Evolutionary conservation across 2,888 invertebrate species (phyloP).

Genomic region (Drosophila dives): DNA sequence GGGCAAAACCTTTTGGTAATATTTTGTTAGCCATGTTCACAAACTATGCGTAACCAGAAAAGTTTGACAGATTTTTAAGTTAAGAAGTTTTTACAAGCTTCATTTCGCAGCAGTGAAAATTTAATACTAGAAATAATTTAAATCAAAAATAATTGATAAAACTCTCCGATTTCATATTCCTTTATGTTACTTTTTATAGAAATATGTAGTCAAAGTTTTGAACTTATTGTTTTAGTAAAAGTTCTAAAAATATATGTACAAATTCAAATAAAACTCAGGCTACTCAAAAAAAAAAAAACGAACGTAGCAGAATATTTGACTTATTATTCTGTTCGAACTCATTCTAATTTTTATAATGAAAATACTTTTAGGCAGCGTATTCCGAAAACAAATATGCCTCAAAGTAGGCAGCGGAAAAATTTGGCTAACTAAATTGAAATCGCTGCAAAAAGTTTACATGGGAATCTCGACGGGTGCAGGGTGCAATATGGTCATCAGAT

Average conservation of each 20-base stretch:
- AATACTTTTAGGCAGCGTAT: background rate
- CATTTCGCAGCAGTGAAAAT: constrained; percentile 16
- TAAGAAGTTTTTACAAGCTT: constrained; percentile 44
- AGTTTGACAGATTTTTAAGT: constrained; percentile 46
- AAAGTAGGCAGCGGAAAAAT: constrained; percentile 8
- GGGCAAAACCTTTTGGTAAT: constrained; percentile 30
- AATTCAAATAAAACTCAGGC: background rate
- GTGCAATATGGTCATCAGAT: constrained; percentile 18
- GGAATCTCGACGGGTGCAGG: background rate
- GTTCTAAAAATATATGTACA: background rate
- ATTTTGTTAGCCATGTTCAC: constrained; percentile 23
- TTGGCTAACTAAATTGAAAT: constrained; percentile 42
- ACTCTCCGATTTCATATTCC: background rate
- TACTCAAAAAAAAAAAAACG: rapidly evolving
- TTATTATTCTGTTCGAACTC: background rate
- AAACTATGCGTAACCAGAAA: constrained; percentile 55
- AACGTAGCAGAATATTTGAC: no score
- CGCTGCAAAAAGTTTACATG: constrained; percentile 36
- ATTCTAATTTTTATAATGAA: background rate
- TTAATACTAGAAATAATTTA: background rate
- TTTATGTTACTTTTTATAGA: background rate
- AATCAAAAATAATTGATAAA: background rate
- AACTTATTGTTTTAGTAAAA: background rate
- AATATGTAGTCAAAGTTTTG: background rate
- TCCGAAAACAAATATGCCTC: background rate